Evolutionary conservation across 2,888 invertebrate genomes (phyloP), one percentile per base, ranked within the genome.

Genomic region (Eupeodes luniger): DNA sequence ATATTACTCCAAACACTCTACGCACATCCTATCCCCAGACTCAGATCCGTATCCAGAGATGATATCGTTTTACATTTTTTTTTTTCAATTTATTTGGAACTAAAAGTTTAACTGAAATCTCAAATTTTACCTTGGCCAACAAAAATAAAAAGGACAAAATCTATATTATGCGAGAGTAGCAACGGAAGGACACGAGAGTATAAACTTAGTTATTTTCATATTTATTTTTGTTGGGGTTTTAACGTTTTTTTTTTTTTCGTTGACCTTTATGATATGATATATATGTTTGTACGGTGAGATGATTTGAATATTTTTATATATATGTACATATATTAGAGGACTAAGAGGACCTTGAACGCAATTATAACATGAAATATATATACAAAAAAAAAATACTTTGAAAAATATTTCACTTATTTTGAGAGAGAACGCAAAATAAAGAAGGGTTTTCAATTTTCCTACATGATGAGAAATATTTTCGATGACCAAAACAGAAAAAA

Each of bases 371-470:
- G 40, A 67, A 49, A 79, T 7, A 40, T 5, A 40, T 7, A 9
- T 6, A 36, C 4, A 36, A 36, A 4, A 40, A 40, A 40, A 40
- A 40, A 40, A 40, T 40, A 40, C 47, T 82, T 75, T 14, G 12
- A 82, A 12, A 66, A 86, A 66, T 70, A 79, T 75, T 86, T 82
- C 75, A 69, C 57, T 79, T 70, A 72, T 59, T 59, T 51, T 7
- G 53, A 49, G 49, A 11, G 34, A 7, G n/a, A 3, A 34, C 27
- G 27, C 27, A 5, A 27, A 27, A 19, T 16, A 10, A 36, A 19
- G 19, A n/a, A 59, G 34, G 49, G n/a, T 61, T 74, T 74, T 74
- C 44, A 47, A 61, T 66, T 66, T 61, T 6, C 19, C 19, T 55
- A 40, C 0, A 40, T 9, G 40, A 40, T 40, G 40, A 16, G 12